phyloP scores from a whole-genome alignment of 2,113 vertebrate species.

The Alouatta palliata region DNA sequence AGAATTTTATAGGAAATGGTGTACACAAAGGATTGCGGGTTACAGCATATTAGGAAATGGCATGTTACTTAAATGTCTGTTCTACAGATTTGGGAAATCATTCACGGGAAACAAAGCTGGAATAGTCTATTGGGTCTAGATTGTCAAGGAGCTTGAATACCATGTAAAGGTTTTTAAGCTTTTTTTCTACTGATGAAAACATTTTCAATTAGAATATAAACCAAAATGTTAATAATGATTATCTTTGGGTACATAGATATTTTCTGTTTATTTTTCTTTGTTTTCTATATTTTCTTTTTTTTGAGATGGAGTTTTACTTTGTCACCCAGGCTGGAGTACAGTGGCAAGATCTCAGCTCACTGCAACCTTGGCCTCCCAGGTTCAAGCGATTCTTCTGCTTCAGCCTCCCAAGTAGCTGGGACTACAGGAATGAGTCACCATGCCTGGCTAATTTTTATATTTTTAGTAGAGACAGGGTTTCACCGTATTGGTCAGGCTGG shows the following conservation, averaged over 20 bases:
- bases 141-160: neutral
- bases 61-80: neutral
- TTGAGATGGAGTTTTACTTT: neutral
- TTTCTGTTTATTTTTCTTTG: neutral
- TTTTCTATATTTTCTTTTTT: neutral
- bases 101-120: neutral
- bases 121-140: neutral
- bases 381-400: too few relatives aligned
- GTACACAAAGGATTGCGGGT: neutral
- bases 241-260: neutral
- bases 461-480: too few relatives aligned
- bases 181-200: conserved; percentile 2
- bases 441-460: too few relatives aligned
- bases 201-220: conserved; percentile 12
- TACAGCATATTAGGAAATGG: neutral
- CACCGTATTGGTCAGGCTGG: too few relatives aligned
- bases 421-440: too few relatives aligned
- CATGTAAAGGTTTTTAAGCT: neutral
- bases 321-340: too few relatives aligned
- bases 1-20: neutral
- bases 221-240: neutral
- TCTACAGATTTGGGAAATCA: neutral
- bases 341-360: too few relatives aligned
- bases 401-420: too few relatives aligned
- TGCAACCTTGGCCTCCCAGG: too few relatives aligned